A percentile compares a stretch with the other conserved stretches of the same genome.
Conservation (phyloP, 1,140 invertebrate species). For the Drosophila kanapiae region DNA sequence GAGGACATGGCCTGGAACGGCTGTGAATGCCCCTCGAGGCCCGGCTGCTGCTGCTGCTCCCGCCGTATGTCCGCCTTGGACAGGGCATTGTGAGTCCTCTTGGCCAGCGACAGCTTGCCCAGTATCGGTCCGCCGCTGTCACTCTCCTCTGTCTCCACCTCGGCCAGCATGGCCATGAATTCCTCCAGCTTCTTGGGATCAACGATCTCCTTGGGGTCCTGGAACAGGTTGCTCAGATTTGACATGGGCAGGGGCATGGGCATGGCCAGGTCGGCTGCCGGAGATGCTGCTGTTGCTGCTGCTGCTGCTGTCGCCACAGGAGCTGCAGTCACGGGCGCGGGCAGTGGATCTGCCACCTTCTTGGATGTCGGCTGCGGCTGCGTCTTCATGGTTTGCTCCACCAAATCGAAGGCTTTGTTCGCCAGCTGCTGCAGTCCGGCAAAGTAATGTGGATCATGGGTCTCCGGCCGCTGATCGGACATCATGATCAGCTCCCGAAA, state of each 20-base stretch:
- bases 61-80: slow-evolving; percentile 84
- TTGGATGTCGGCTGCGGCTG: slow-evolving; percentile 48
- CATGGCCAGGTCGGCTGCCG: background rate
- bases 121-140: slow-evolving; percentile 87
- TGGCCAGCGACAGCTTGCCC: slow-evolving; percentile 87
- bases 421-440: slow-evolving; percentile 86
- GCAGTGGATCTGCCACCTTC: slow-evolving; percentile 3
- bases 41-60: slow-evolving; percentile 40
- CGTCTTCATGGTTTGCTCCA: slow-evolving; percentile 79
- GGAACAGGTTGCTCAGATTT: slow-evolving; percentile 75
- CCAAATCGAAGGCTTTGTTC: slow-evolving; percentile 85
- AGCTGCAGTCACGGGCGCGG: background rate
- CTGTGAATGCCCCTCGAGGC: slow-evolving; percentile 55
- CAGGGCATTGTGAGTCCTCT: slow-evolving; percentile 87
- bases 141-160: slow-evolving; percentile 88
- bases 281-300: background rate
- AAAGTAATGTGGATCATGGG: slow-evolving; percentile 85
- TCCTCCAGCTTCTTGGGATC: slow-evolving; percentile 85
- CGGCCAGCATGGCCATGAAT: slow-evolving; percentile 86
- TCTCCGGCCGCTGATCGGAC: slow-evolving; percentile 84
- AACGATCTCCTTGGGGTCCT: slow-evolving; percentile 82
- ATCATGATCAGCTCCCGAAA: slow-evolving; percentile 87
- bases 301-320: background rate
- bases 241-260: slow-evolving; percentile 53
- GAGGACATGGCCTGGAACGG: slow-evolving; percentile 58